Conservation (phyloP, 2,888 invertebrate genomes). For the Helleia helle region DNA sequence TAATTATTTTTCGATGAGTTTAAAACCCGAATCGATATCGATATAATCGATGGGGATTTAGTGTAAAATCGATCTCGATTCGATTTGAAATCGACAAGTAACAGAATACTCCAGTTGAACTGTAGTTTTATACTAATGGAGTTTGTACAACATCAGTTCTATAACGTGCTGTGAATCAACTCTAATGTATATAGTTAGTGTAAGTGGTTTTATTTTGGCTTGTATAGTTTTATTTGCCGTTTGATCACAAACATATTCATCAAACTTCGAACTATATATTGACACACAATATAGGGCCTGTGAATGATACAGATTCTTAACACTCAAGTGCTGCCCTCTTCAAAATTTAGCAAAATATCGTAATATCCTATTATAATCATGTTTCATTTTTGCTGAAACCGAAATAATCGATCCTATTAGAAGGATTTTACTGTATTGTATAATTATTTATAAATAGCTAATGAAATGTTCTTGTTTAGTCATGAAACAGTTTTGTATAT, state of each 20-base stretch:
- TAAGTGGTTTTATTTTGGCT: conserved; percentile 23
- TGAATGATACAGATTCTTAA: too few species aligned
- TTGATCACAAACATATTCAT: neutral
- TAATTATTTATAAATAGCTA: conserved; percentile 3
- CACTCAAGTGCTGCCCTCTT: too few species aligned
- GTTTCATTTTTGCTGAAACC: neutral
- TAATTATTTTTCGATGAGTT: neutral
- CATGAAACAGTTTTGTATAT: neutral
- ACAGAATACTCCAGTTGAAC: neutral
- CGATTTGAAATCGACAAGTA: neutral
- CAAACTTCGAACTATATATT: too few species aligned
- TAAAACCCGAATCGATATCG: too few species aligned
- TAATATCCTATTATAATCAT: too few species aligned
- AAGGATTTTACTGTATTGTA: neutral
- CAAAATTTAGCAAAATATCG: too few species aligned
- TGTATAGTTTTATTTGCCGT: conserved; percentile 20
- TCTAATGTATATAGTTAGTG: conserved; percentile 34
- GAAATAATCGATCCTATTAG: neutral
- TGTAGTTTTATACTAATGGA: conserved; percentile 21
- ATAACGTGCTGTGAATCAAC: conserved; percentile 27
- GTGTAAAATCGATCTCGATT: too few species aligned
- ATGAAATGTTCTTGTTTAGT: neutral
- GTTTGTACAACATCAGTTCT: conserved; percentile 41
- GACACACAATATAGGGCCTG: neutral
- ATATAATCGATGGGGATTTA: too few species aligned